Evolutionary conservation across 2,113 vertebrate species (phyloP).

Genomic region (Aptenodytes forsteri): DNA sequence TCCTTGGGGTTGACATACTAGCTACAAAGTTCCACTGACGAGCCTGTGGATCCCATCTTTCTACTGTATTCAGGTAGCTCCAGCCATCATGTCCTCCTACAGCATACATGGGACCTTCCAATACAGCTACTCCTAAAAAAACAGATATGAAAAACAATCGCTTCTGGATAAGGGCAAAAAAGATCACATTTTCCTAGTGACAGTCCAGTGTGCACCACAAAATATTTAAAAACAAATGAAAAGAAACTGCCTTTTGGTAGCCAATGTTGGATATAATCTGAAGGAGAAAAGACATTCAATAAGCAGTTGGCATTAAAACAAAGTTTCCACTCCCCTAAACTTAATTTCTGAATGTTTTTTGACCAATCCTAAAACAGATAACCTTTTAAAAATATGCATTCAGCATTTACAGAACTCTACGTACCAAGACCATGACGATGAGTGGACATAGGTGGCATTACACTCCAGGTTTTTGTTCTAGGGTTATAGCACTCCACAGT

Average conservation of each 20-base stretch:
- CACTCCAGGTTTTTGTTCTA: slow-evolving; percentile 93
- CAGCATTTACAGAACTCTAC: neutral
- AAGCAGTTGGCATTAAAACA: neutral
- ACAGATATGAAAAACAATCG: neutral
- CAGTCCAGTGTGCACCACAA: neutral
- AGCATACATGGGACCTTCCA: slow-evolving; percentile 97
- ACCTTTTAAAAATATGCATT: neutral
- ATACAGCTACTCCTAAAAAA: slow-evolving; percentile 88
- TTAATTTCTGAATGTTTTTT: neutral
- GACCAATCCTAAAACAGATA: neutral
- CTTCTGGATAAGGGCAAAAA: neutral
- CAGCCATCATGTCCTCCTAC: slow-evolving; percentile 97
- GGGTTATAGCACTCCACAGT: slow-evolving; percentile 98
- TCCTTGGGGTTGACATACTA: slow-evolving; percentile 95
- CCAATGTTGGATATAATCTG: neutral
- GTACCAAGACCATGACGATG: slow-evolving; percentile 95
- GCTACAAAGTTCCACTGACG: slow-evolving; percentile 98
- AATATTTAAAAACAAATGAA: neutral
- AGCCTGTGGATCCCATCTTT: slow-evolving; percentile 98
- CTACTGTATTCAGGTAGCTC: slow-evolving; percentile 99
- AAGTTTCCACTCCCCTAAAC: neutral
- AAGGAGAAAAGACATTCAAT: neutral
- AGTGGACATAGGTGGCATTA: slow-evolving; percentile 98
- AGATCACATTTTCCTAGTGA: neutral
- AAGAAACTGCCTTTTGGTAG: neutral